phyloP scores from a whole-genome alignment of 2,797 vertebrate genomes.

The Rhinogobio ventralis region DNA sequence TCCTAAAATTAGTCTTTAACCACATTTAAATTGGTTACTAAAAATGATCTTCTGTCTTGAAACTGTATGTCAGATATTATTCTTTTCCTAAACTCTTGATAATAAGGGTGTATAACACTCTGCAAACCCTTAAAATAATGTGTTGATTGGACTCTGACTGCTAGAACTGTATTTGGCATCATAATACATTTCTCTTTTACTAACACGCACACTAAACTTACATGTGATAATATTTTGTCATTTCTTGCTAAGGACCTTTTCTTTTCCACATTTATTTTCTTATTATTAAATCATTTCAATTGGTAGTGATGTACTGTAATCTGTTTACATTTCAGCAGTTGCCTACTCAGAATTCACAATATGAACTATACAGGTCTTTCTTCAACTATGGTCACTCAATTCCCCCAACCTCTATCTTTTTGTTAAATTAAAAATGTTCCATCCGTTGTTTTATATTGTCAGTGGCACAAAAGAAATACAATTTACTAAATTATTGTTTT shows the following conservation, averaged over 20 bases:
- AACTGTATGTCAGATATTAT: background rate
- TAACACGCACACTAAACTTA: background rate
- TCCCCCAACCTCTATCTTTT: background rate
- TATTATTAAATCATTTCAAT: background rate
- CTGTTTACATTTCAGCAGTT: background rate
- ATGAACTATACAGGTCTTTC: background rate
- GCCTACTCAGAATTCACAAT: background rate
- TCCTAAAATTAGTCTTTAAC: background rate
- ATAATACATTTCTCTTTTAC: too few species aligned
- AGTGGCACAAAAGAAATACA: too few species aligned
- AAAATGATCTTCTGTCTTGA: background rate
- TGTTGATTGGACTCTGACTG: background rate
- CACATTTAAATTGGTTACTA: background rate
- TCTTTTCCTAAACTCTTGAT: background rate
- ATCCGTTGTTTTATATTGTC: background rate
- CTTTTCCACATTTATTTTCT: background rate
- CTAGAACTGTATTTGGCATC: background rate
- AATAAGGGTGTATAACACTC: background rate
- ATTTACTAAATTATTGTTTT: background rate
- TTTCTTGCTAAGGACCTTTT: background rate
- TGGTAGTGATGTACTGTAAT: background rate
- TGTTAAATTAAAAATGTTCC: background rate
- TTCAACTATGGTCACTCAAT: background rate
- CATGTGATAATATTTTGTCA: background rate
- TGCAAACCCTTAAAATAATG: conserved; percentile 1